phyloP scores from a whole-genome alignment of 2,888 invertebrate species.

The Synergus japonicus region DNA sequence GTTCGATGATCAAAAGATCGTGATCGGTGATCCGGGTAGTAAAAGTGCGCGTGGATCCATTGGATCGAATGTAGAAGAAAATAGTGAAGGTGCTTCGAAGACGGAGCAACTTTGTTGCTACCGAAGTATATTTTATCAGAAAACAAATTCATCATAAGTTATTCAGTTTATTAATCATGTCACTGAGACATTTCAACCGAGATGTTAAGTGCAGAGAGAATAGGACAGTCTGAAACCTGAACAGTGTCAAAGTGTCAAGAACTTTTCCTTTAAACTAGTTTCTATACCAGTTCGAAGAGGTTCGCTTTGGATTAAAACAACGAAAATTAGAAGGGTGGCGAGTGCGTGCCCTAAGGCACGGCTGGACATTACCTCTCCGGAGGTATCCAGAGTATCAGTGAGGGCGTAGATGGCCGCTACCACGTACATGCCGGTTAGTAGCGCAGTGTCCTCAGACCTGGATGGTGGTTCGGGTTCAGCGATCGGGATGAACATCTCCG shows the following conservation, averaged over 20 bases:
- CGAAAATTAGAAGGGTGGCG: constrained; percentile 51
- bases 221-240: neutral
- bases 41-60: neutral
- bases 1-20: constrained; percentile 32
- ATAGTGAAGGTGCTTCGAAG: constrained; percentile 15
- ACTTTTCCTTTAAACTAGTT: neutral
- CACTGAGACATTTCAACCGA: neutral
- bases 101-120: neutral
- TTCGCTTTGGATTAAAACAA: neutral
- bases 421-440: constrained; percentile 92
- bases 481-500: constrained; percentile 85
- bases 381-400: constrained; percentile 78
- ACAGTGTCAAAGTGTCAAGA: neutral
- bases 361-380: constrained; percentile 37
- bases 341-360: constrained; percentile 60
- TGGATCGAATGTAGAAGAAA: constrained; percentile 5
- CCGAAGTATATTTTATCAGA: no score
- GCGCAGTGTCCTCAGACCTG: constrained; percentile 87
- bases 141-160: no score
- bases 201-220: neutral
- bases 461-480: constrained; percentile 82
- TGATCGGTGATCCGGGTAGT: neutral
- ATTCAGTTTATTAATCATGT: neutral
- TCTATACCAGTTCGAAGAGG: neutral
- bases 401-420: constrained; percentile 94